phyloP scores from a whole-genome alignment of 2,888 invertebrate genomes.

The Oasisia sp. region DNA sequence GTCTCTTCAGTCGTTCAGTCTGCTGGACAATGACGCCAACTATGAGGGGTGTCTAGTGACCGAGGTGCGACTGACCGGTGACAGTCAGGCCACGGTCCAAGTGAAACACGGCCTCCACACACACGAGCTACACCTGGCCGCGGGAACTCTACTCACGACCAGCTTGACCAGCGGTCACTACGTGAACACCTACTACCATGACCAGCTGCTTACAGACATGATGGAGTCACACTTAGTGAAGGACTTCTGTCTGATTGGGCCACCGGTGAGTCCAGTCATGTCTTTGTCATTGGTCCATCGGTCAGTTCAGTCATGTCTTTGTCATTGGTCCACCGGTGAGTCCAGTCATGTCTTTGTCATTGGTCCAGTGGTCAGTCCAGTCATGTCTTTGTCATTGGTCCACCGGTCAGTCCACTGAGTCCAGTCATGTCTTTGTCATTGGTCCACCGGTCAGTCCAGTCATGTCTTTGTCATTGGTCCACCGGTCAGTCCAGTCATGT shows the following conservation, averaged over 20 bases:
- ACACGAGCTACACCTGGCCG: constrained; percentile 19
- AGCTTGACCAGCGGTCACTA: constrained; percentile 46
- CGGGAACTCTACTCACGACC: constrained; percentile 54
- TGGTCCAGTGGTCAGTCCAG: too few species aligned
- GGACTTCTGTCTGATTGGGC: constrained; percentile 90
- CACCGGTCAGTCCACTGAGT: not conserved
- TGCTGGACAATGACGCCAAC: not conserved
- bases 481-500: not conserved
- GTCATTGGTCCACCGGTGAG: not conserved
- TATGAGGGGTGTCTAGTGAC: not conserved
- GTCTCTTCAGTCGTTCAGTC: not conserved
- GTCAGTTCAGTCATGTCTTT: not conserved
- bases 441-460: constrained; percentile 70
- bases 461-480: not conserved
- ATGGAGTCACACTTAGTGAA: constrained; percentile 80
- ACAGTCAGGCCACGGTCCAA: not conserved
- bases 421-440: not conserved
- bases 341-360: not conserved
- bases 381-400: too few species aligned
- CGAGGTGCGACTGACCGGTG: not conserved
- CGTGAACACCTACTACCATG: constrained; percentile 83
- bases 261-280: constrained; percentile 54
- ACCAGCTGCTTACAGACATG: constrained; percentile 80
- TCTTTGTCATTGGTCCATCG: not conserved
- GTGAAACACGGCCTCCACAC: not conserved